Percentiles rank a stretch among this genome's conserved stretches.
Evolutionary conservation across 2,888 invertebrate species (phyloP).

Genomic region (Eledona agricola): DNA sequence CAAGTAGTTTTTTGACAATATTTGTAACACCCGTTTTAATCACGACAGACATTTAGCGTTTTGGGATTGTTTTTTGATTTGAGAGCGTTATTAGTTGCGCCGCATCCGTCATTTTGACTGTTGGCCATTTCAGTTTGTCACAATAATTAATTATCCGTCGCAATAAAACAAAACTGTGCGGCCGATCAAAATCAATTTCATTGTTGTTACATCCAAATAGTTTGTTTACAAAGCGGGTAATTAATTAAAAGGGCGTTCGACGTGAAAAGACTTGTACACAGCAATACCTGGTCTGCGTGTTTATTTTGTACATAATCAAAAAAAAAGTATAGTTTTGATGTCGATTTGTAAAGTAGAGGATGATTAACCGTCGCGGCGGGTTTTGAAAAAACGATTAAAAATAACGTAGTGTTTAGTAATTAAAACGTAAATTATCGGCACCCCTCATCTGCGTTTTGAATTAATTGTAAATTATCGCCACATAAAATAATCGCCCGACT

Average conservation of each 20-base stretch:
- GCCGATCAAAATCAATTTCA: constrained; percentile 14
- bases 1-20: too few species aligned
- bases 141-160: constrained; percentile 20
- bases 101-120: constrained; percentile 16
- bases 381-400: constrained; percentile 36
- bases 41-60: too few species aligned
- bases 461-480: constrained; percentile 39
- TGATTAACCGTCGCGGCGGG: constrained; percentile 35
- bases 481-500: constrained; percentile 35
- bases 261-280: constrained; percentile 27
- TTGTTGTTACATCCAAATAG: constrained; percentile 5
- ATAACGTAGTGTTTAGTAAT: constrained; percentile 37
- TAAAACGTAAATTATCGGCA: constrained; percentile 28
- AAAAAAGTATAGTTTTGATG: constrained; percentile 37
- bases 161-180: constrained; percentile 11
- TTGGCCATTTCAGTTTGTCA: constrained; percentile 21
- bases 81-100: constrained; percentile 14
- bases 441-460: constrained; percentile 37
- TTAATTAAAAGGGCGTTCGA: constrained; percentile 12
- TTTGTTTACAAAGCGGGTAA: constrained; percentile 14
- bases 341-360: constrained; percentile 43
- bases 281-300: constrained; percentile 40
- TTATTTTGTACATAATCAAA: constrained; percentile 31
- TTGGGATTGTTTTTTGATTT: constrained; percentile 10
- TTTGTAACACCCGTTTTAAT: too few species aligned